A percentile compares a stretch with the other conserved stretches of the same genome.
Evolutionary conservation across 1,140 invertebrate species (phyloP).

Genomic region (Drosophila suzukii): DNA sequence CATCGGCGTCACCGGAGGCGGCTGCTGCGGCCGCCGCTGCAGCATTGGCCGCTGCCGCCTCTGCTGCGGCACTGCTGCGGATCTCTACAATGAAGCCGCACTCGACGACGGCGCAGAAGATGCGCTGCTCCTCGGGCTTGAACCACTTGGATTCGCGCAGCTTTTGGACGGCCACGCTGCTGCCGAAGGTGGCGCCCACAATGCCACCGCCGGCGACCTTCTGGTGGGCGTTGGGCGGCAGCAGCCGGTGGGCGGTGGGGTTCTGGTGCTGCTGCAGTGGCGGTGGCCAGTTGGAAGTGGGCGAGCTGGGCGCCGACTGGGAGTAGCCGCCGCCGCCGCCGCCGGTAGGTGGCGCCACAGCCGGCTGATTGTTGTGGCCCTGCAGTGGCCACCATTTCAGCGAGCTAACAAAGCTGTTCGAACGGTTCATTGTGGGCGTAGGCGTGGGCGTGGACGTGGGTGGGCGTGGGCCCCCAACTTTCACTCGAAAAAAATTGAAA

Average conservation of each 20-base stretch:
- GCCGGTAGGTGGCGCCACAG: conserved; percentile 27
- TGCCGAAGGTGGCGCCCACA: conserved; percentile 85
- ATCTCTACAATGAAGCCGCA: conserved; percentile 89
- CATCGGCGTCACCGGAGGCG: conserved; percentile 27
- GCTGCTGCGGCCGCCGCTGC: conserved; percentile 57
- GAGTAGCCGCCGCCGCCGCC: conserved; percentile 51
- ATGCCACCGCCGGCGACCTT: conserved; percentile 36
- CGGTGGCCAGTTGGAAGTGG: conserved; percentile 71
- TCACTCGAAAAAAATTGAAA: conserved; percentile 38
- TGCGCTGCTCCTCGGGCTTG: conserved; percentile 87
- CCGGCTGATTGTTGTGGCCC: conserved; percentile 71
- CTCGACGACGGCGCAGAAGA: conserved; percentile 88
- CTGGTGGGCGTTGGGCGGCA: conserved; percentile 54
- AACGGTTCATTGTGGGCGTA: conserved; percentile 74
- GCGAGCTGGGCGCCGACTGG: conserved; percentile 72
- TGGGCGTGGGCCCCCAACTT: conserved; percentile 52
- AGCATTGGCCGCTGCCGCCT: conserved; percentile 55
- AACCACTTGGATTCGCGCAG: conserved; percentile 89
- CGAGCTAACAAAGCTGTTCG: conserved; percentile 82
- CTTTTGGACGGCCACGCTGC: conserved; percentile 88
- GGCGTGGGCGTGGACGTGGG: conserved; percentile 9
- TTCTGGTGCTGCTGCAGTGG: conserved; percentile 62
- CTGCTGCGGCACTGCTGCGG: conserved; percentile 83
- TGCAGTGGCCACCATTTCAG: conserved; percentile 83
- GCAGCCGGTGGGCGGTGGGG: conserved; percentile 53